A percentile compares a stretch with the other conserved stretches of the same genome.
These are phyloP conservation scores for Micrasema longulum DNA, from an alignment of 1,140 invertebrate genomes.

Conservation along the genomic window DNA sequence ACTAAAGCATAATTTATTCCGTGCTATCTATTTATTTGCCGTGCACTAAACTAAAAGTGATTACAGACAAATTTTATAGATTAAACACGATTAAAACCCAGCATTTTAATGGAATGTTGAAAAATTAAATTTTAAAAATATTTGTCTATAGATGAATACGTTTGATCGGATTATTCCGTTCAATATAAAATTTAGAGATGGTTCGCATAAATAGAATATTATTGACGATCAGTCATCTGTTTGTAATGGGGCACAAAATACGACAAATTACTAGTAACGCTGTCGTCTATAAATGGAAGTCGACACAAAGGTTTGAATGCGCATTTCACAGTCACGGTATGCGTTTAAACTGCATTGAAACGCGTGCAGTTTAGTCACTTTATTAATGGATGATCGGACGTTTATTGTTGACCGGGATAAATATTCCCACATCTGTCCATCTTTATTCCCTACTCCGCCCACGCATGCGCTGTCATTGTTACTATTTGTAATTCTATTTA, in stretches of 20 bases:
- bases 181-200: no score
- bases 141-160: no score
- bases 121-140: no score
- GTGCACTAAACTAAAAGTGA: no score
- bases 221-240: constrained; percentile 21
- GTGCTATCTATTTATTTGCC: no score
- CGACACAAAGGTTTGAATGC: constrained; percentile 36
- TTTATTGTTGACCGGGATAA: constrained; percentile 35
- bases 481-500: constrained; percentile 26
- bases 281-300: constrained; percentile 9
- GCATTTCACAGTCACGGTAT: constrained; percentile 47
- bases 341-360: constrained; percentile 36
- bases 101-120: no score
- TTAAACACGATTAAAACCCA: no score
- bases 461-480: constrained; percentile 33
- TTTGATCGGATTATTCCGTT: no score
- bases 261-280: constrained; percentile 50
- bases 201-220: neutral
- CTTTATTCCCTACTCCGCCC: constrained; percentile 26
- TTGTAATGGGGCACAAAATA: constrained; percentile 53
- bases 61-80: no score
- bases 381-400: constrained; percentile 46
- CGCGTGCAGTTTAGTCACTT: constrained; percentile 45
- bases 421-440: constrained; percentile 43
- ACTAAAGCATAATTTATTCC: no score